These are phyloP conservation scores for Pantelozetes paolii DNA, from an alignment of 2,888 invertebrate species.

Conservation along the genomic window DNA sequence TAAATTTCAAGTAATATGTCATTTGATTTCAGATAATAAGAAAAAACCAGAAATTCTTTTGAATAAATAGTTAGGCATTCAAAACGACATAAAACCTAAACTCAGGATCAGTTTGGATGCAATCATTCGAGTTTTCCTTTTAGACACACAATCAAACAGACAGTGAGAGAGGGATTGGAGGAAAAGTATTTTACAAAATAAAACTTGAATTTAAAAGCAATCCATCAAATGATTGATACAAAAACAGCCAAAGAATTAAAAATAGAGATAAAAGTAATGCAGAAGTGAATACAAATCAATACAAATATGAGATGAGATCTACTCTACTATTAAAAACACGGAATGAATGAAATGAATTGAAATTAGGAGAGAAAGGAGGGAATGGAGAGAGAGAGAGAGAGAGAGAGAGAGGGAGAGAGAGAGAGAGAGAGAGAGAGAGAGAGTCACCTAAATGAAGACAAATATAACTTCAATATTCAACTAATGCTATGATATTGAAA, in stretches of 20 bases:
- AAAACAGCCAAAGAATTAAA: constrained; percentile 7
- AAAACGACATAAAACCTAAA: background rate
- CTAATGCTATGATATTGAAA: background rate
- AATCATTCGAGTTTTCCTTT: background rate
- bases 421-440: background rate
- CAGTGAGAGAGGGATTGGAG: background rate
- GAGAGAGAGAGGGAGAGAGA: background rate
- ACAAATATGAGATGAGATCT: background rate
- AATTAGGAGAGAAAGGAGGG: background rate
- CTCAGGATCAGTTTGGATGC: background rate
- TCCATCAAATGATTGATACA: constrained; percentile 32
- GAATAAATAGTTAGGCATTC: background rate
- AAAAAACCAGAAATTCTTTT: constrained; percentile 16
- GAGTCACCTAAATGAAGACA: no score
- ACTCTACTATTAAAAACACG: background rate
- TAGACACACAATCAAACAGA: background rate
- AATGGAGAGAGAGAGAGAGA: background rate
- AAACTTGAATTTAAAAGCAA: constrained; percentile 33
- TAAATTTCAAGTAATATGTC: constrained; percentile 8
- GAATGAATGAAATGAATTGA: background rate
- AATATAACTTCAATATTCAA: background rate
- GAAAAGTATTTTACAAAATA: constrained; percentile 27
- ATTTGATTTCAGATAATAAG: constrained; percentile 29
- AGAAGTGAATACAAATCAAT: background rate
- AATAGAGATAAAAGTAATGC: background rate